These are phyloP conservation scores for Thamnaconus septentrionalis DNA, from an alignment of 2,113 vertebrate species.

Conservation along the genomic window DNA sequence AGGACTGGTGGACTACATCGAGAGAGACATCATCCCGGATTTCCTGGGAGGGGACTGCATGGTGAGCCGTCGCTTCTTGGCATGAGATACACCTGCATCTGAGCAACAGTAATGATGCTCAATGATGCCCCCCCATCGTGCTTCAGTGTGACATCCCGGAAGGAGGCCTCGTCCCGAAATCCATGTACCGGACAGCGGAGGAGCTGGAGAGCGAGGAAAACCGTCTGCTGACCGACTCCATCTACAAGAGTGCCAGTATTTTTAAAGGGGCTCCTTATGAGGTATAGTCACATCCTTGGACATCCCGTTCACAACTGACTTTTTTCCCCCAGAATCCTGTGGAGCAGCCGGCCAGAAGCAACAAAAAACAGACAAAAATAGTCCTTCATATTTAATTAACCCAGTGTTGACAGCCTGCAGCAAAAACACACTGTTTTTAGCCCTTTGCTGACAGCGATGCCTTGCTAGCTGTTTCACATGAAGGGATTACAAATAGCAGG, in stretches of 20 bases:
- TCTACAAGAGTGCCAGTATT: slow-evolving; percentile 93
- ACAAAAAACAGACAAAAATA: too few species aligned
- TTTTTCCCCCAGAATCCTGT: background rate
- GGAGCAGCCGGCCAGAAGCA: too few species aligned
- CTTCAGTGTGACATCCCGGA: slow-evolving; percentile 92
- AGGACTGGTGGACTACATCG: slow-evolving; percentile 91
- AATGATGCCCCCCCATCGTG: background rate
- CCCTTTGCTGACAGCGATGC: too few species aligned
- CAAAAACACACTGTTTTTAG: too few species aligned
- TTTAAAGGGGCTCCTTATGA: slow-evolving; percentile 95
- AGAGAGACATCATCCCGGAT: slow-evolving; percentile 90
- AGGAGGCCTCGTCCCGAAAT: slow-evolving; percentile 91
- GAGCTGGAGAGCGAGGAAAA: slow-evolving; percentile 91
- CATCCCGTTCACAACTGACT: background rate
- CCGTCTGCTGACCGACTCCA: slow-evolving; percentile 89
- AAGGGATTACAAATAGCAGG: too few species aligned
- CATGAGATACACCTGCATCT: too few species aligned
- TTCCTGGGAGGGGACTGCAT: slow-evolving; percentile 92
- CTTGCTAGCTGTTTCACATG: too few species aligned
- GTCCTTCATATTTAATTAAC: too few species aligned
- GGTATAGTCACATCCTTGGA: slow-evolving; percentile 68
- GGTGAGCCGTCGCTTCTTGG: slow-evolving; percentile 68
- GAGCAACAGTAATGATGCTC: background rate
- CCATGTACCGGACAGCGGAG: slow-evolving; percentile 90
- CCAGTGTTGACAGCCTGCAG: too few species aligned